These are phyloP conservation scores for Cydia amplana DNA, from an alignment of 1,140 invertebrate genomes.

Conservation along the genomic window DNA sequence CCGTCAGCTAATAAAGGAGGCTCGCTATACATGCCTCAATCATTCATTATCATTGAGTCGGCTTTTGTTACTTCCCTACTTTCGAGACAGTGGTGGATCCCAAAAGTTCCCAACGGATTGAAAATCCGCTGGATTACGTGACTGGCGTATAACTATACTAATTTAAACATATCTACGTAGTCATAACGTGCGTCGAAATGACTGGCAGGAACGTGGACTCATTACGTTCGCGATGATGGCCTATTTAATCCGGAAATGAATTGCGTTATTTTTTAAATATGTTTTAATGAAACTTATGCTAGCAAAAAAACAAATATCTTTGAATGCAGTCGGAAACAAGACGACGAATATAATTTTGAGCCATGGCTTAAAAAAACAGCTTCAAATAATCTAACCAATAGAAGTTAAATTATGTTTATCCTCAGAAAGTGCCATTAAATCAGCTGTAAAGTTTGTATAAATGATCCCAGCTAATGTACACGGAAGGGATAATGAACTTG, in stretches of 20 bases:
- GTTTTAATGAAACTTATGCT: neutral
- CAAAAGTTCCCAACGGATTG: conserved; percentile 29
- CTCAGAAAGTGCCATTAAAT: conserved; percentile 28
- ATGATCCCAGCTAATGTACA: conserved; percentile 34
- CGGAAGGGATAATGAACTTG: conserved; percentile 54
- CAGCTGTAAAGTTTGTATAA: conserved; percentile 40
- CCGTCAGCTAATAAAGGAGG: conserved; percentile 4
- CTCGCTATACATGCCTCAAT: conserved; percentile 20
- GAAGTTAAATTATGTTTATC: conserved; percentile 38
- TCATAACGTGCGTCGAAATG: conserved; percentile 5
- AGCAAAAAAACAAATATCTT: neutral
- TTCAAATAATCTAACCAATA: neutral
- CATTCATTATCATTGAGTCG: conserved; percentile 28
- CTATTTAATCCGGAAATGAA: conserved; percentile 7
- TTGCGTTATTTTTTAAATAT: conserved; percentile 9
- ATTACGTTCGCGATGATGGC: conserved; percentile 27
- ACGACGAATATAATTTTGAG: no score
- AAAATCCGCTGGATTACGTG: conserved; percentile 31
- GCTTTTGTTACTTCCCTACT: conserved; percentile 27
- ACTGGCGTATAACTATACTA: conserved; percentile 31
- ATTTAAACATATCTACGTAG: conserved; percentile 30
- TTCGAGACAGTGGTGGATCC: conserved; percentile 20
- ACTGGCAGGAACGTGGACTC: conserved; percentile 25
- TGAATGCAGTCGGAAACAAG: no score
- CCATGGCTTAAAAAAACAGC: no score